A percentile compares a stretch with the other conserved stretches of the same genome.
Conservation (phyloP, 35 echinoderm and acorn worm genomes). For the Holothuria glaberrima region DNA sequence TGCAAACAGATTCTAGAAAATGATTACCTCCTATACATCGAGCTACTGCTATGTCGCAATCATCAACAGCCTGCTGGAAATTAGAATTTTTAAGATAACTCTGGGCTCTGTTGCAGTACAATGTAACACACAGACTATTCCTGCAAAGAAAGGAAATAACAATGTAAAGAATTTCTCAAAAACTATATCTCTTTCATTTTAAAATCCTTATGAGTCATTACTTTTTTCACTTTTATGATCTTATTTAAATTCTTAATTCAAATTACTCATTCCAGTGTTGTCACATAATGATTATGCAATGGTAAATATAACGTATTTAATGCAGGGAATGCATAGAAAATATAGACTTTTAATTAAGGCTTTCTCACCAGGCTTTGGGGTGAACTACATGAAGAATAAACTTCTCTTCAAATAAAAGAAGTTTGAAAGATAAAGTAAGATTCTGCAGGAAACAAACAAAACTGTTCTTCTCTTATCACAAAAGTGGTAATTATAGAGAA, state of each 20-base stretch:
- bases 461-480: too few relatives aligned
- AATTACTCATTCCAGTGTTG: background rate
- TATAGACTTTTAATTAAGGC: background rate
- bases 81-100: constrained; percentile 63
- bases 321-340: background rate
- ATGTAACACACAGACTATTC: constrained; percentile 70
- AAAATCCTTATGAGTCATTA: background rate
- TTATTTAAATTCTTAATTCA: background rate
- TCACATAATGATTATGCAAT: background rate
- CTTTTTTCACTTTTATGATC: background rate
- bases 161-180: background rate
- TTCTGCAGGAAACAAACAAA: too few relatives aligned
- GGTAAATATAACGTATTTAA: background rate
- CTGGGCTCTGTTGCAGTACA: constrained; percentile 89
- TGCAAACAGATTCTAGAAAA: background rate
- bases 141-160: constrained; percentile 33
- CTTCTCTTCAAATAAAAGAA: too few relatives aligned
- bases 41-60: constrained; percentile 81
- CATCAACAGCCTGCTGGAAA: constrained; percentile 70
- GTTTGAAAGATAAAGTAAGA: too few relatives aligned
- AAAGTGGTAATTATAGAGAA: too few relatives aligned
- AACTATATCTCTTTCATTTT: background rate
- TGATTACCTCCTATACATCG: constrained; percentile 77
- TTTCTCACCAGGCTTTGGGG: too few relatives aligned
- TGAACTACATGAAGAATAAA: too few relatives aligned